Evolutionary conservation across 2,888 invertebrate genomes (phyloP), one percentile per base, ranked within the genome.

Genomic region (Acleris literana): DNA sequence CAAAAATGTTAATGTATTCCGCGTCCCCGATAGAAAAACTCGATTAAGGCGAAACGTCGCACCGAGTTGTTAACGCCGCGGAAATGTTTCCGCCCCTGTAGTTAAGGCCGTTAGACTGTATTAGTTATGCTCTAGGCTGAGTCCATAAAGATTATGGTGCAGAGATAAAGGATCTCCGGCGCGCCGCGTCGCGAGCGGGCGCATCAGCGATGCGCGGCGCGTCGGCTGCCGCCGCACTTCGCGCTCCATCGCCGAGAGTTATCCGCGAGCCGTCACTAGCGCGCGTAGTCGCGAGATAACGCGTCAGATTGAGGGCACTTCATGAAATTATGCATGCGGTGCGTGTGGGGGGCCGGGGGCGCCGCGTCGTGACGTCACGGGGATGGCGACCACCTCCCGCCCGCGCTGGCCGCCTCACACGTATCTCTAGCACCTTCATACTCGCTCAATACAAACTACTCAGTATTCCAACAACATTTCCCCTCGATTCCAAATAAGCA

Each of bases 21-120:
- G 63, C 65, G 60, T 51, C 54, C 61, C 25, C 52, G 51, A 66
- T 68, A 49, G 57, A 68, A 63, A 70, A 65, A 66, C 54, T 66
- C 65, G 64, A 68, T 70, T 65, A 68, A 49, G 51, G 64, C 52
- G 59, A 62, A 69, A 68, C 25, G 69, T 68, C 59, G 64, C 59
- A 20, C 1, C 20, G 60, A 51, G 29, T 64, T 58, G 58, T 64
- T 64, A 59, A 33, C 39, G 46, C 7, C 53, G 58, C 63, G 33
- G 25, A 48, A 57, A 33, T 46, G 29, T 44, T 39, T 39, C 61
- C n/a, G 43, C 18, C 25, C 44, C 52, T 17, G 18, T 46, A 18
- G 54, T 16, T n/a, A n/a, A 33, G 49, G 69, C 29, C 5, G 22
- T 22, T 51, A 22, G 17, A 51, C 20, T 51, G 13, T 20, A 9